These are phyloP conservation scores for Mustela lutreola DNA, from an alignment of 2,113 vertebrate species.

Conservation along the genomic window DNA sequence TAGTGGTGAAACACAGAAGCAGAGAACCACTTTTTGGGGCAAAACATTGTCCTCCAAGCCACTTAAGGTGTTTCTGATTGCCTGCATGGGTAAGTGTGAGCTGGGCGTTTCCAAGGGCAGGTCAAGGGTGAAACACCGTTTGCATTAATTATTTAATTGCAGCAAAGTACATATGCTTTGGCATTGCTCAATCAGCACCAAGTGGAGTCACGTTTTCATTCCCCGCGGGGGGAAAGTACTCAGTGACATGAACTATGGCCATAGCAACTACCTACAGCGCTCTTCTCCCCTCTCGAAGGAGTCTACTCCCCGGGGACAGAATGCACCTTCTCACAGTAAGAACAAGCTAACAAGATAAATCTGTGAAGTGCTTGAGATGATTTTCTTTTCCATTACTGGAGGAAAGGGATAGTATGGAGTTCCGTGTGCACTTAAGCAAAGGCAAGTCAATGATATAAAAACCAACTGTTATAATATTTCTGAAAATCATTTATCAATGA, in stretches of 20 bases:
- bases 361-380: neutral
- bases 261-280: conserved; percentile 62
- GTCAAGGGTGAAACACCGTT: neutral
- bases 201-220: neutral
- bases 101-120: neutral
- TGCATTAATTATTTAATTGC: conserved; percentile 54
- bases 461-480: neutral
- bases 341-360: neutral
- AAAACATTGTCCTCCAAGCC: neutral
- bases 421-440: neutral
- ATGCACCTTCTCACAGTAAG: conserved; percentile 4
- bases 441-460: neutral
- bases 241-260: conserved; percentile 56
- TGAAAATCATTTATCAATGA: neutral
- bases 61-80: neutral
- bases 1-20: neutral
- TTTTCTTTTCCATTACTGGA: neutral
- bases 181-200: conserved; percentile 5
- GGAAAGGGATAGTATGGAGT: neutral
- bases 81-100: neutral
- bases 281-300: conserved; percentile 57
- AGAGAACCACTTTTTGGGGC: neutral
- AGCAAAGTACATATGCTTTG: neutral
- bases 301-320: neutral
- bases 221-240: neutral